These are phyloP conservation scores for Lacerta agilis DNA, from an alignment of 2,797 vertebrate genomes.

Conservation along the genomic window DNA sequence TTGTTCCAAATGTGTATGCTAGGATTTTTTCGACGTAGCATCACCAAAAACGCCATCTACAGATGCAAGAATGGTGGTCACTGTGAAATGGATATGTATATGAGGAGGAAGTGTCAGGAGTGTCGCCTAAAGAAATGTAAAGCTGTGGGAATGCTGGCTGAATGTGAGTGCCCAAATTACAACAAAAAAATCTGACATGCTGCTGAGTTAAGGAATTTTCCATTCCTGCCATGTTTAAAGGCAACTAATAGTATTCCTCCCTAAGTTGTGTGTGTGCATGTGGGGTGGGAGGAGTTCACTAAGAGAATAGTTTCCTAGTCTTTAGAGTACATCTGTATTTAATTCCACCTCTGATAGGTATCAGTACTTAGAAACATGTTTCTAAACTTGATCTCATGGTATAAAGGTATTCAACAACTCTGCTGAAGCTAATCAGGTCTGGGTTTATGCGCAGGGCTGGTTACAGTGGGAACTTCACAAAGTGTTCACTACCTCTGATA, in stretches of 20 bases:
- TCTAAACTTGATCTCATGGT: background rate
- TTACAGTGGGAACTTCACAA: background rate
- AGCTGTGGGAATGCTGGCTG: slow-evolving; percentile 94
- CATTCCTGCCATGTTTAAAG: background rate
- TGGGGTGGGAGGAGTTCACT: background rate
- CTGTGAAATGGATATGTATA: slow-evolving; percentile 98
- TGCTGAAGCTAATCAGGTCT: background rate
- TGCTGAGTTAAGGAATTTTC: background rate
- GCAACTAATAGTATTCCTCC: background rate
- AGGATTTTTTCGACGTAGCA: slow-evolving; percentile 93
- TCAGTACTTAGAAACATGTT: background rate
- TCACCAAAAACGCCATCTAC: slow-evolving; percentile 93
- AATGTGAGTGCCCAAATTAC: slow-evolving; percentile 83
- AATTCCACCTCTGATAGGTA: background rate
- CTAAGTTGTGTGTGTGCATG: too few relatives aligned
- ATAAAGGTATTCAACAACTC: too few relatives aligned
- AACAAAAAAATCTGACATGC: background rate
- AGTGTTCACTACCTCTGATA: background rate
- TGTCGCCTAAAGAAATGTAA: slow-evolving; percentile 93
- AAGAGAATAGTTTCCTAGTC: background rate
- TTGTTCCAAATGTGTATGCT: background rate
- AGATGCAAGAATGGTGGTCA: slow-evolving; percentile 92
- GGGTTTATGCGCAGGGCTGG: background rate
- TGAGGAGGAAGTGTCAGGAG: slow-evolving; percentile 95
- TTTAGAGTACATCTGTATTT: background rate